These are phyloP conservation scores for Danaus plexippus DNA, from an alignment of 1,140 invertebrate genomes.

Conservation along the genomic window DNA sequence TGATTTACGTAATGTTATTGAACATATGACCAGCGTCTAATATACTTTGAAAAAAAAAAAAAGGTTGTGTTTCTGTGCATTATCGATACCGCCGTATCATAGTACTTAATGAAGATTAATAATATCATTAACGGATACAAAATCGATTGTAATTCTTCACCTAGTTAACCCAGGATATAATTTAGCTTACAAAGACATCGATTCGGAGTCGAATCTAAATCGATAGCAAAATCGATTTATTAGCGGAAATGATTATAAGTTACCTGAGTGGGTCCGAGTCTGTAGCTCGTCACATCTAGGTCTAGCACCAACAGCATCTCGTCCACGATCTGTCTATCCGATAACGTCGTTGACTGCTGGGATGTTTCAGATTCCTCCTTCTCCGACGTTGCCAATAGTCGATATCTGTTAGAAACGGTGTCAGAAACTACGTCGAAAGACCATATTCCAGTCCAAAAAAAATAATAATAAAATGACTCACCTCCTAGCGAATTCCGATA, in stretches of 20 bases:
- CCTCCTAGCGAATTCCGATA: constrained; percentile 89
- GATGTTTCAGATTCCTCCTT: constrained; percentile 45
- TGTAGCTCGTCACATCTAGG: constrained; percentile 87
- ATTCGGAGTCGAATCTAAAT: too few relatives aligned
- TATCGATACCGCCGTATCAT: too few relatives aligned
- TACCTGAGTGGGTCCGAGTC: constrained; percentile 93
- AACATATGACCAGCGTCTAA: too few relatives aligned
- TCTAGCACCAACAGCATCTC: constrained; percentile 89
- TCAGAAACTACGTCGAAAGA: background rate
- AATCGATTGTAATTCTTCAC: too few relatives aligned
- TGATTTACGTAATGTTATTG: too few relatives aligned
- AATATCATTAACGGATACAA: too few relatives aligned
- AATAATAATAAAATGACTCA: constrained; percentile 18
- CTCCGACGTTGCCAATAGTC: constrained; percentile 77
- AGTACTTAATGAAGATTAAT: too few relatives aligned
- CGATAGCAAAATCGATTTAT: too few relatives aligned
- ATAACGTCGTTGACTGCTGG: constrained; percentile 37
- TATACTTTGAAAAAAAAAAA: too few relatives aligned
- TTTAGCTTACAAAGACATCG: too few relatives aligned
- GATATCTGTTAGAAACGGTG: constrained; percentile 70
- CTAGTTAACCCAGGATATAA: too few relatives aligned
- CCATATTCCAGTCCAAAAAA: background rate
- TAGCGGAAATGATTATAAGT: constrained; percentile 34
- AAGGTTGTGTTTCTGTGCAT: too few relatives aligned
- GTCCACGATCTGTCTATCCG: constrained; percentile 73